A percentile compares a stretch with the other conserved stretches of the same genome.
These are phyloP conservation scores for Eudyptes chrysolophus DNA, from an alignment of 2,113 vertebrate species.

Conservation along the genomic window DNA sequence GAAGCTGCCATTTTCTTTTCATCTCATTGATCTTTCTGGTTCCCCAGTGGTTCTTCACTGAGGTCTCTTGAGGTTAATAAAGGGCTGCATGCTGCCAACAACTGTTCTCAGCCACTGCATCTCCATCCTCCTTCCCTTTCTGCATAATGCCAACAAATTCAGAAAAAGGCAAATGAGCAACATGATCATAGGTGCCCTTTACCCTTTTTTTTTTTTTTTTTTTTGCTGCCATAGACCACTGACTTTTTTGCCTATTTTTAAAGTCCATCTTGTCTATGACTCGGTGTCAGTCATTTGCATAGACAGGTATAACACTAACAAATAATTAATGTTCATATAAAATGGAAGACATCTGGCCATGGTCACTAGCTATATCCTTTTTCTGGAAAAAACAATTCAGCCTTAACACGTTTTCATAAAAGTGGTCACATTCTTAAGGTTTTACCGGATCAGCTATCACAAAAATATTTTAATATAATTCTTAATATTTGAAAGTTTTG, in stretches of 20 bases:
- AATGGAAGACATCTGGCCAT: neutral
- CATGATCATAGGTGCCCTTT: accelerated
- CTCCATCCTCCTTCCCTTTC: neutral
- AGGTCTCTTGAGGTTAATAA: neutral
- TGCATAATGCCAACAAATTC: neutral
- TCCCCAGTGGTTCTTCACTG: neutral
- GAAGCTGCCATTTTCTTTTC: neutral
- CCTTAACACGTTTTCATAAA: neutral
- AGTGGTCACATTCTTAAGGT: neutral
- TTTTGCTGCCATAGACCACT: neutral
- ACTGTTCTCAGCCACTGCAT: neutral
- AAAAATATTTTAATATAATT: neutral
- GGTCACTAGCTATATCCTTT: neutral
- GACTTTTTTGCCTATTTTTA: neutral
- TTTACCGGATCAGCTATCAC: neutral
- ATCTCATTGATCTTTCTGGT: neutral
- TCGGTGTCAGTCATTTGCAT: neutral
- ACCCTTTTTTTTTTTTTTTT: neutral
- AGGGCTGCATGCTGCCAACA: neutral
- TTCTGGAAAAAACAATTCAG: neutral
- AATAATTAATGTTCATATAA: neutral
- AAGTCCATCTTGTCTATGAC: neutral
- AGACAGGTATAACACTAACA: neutral
- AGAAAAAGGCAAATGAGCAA: neutral
- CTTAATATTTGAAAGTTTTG: neutral